Percentiles rank a stretch among this genome's conserved stretches.
phyloP scores from a whole-genome alignment of 2,888 invertebrate species.

The Xanthia togata region DNA sequence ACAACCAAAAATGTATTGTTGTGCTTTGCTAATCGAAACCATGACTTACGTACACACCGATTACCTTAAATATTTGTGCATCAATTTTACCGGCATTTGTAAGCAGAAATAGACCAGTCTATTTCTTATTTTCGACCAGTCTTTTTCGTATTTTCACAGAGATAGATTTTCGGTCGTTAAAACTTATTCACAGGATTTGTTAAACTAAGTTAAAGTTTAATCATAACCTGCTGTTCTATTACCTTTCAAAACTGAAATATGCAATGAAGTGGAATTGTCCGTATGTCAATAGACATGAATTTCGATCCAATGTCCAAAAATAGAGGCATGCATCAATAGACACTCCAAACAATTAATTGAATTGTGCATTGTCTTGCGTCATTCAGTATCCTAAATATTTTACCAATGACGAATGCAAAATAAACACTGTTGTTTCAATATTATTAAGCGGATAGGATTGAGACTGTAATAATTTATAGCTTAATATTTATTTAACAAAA shows the following conservation, averaged over 20 bases:
- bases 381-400: background rate
- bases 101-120: background rate
- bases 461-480: background rate
- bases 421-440: background rate
- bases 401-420: background rate
- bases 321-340: background rate
- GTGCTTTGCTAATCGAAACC: no score
- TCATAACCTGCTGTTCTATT: background rate
- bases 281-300: background rate
- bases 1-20: background rate
- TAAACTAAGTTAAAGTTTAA: background rate
- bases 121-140: no score
- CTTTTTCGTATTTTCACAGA: background rate
- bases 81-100: background rate
- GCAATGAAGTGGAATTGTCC: background rate
- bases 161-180: no score
- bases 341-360: background rate
- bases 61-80: background rate
- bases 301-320: background rate
- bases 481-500: background rate
- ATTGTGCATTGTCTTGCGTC: conserved; percentile 11
- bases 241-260: conserved; percentile 1
- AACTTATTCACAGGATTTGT: background rate
- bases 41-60: background rate
- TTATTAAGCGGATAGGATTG: background rate